Evolutionary conservation across 2,888 invertebrate species (phyloP).

Genomic region (Lagria hirta): DNA sequence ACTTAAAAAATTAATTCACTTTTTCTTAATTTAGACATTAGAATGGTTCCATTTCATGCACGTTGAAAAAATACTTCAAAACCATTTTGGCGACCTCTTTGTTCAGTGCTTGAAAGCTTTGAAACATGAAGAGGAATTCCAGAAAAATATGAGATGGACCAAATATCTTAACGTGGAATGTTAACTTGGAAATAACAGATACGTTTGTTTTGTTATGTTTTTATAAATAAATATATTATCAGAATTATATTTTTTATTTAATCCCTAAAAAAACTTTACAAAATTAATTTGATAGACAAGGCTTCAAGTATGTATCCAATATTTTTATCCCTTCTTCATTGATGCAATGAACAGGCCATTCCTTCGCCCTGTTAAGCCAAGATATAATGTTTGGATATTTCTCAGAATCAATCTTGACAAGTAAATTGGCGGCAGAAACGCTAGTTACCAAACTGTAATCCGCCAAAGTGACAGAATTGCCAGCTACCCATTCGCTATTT

Average conservation of each 20-base stretch:
- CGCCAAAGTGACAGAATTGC: conserved; percentile 37
- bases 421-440: conserved; percentile 27
- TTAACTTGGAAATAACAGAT: conserved; percentile 11
- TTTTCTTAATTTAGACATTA: conserved; percentile 51
- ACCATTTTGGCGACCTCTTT: conserved; percentile 42
- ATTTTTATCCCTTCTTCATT: too few relatives aligned
- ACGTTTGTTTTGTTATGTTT: not conserved
- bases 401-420: conserved; percentile 28
- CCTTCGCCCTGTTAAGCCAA: conserved; percentile 44
- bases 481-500: conserved; percentile 42
- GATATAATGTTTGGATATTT: conserved; percentile 42
- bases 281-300: too few relatives aligned
- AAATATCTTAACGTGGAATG: conserved; percentile 41
- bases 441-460: conserved; percentile 36
- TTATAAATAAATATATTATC: not conserved
- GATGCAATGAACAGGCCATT: too few relatives aligned
- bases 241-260: too few relatives aligned
- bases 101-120: conserved; percentile 43
- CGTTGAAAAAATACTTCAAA: conserved; percentile 36
- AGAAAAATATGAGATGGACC: conserved; percentile 47
- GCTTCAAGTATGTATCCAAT: too few relatives aligned
- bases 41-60: conserved; percentile 65
- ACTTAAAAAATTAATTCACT: conserved; percentile 1
- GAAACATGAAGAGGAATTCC: conserved; percentile 46
- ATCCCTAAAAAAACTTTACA: too few relatives aligned